Base-by-base conservation (phyloP, 2,888 invertebrate genomes). In the Drosophila histrio region DNA sequence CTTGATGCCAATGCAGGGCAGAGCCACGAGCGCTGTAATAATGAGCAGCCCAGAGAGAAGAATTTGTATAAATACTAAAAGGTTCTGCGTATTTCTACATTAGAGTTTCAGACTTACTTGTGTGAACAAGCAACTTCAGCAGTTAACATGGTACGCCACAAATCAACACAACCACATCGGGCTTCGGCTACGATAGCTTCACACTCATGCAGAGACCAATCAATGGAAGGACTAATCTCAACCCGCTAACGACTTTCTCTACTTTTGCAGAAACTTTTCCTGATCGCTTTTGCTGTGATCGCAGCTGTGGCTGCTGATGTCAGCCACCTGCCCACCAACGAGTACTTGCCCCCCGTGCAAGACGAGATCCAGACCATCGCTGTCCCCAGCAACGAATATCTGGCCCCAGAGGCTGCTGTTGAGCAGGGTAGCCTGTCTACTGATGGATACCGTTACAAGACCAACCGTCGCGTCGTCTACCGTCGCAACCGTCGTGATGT, bases 401-500 rank as follows among this genome's bases (percentile, higher is more conserved):
- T 89, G 79, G 87, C 90, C n/a, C 79, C 75, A 34, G 57, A 79
- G 72, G 71, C 3, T 64, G 39, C 2, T 0, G 44, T 19, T 8
- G 49, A 52, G 15, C 72, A 72, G 53, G 73, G 73, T 5, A 24
- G 6, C 7, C 62, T 78, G 15, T 32, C 32, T 32, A 13, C 32
- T 32, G 69, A 69, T 74, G 90, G 90, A 47, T 90, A 90, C 79
- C 90, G 87, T 68, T 90, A 90, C 81, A 90, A 88, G 79, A 90
- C 89, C 52, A 77, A 87, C 36, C 82, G 77, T 70, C 89, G 87
- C 3, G 82, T 82, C 41, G 88, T 88, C 15, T 39, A 75, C 56
- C 90, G 89, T 69, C 90, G 90, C 39, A 78, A 87, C 32, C 89
- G 89, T 78, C 89, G 89, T 84, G 90, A 90, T 79, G 90, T 89